Conservation (phyloP, 2,797 vertebrate genomes). For the Anas flavirostris region DNA sequence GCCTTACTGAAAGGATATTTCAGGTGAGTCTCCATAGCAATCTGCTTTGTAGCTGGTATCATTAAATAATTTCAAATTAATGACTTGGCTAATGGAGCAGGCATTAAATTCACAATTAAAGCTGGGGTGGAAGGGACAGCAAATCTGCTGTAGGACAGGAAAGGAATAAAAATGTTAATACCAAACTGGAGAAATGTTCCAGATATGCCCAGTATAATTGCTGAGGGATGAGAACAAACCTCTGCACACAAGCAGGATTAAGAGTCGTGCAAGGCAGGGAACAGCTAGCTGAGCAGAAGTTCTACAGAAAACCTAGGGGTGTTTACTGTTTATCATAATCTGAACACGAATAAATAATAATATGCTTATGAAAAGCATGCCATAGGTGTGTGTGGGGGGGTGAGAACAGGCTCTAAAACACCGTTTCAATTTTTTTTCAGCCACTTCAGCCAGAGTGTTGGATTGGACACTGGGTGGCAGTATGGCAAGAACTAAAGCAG, state of each 20-base stretch:
- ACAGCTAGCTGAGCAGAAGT: background rate
- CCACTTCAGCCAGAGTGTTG: background rate
- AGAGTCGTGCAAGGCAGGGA: background rate
- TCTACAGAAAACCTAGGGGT: background rate
- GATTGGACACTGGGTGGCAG: background rate
- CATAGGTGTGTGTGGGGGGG: background rate
- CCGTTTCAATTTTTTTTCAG: accelerated
- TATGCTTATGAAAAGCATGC: background rate
- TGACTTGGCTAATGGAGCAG: constrained; percentile 3
- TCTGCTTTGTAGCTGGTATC: background rate
- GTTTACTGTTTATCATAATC: background rate
- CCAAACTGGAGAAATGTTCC: background rate
- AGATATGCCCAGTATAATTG: background rate
- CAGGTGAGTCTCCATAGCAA: constrained; percentile 45
- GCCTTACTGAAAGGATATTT: constrained; percentile 16
- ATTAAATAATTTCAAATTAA: constrained; percentile 37
- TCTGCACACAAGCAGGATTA: background rate
- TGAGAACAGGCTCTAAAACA: background rate
- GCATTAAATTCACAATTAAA: constrained; percentile 8
- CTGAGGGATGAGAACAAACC: background rate
- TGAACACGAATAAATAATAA: accelerated
- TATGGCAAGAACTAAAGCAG: background rate
- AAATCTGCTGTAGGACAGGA: background rate
- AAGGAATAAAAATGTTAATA: background rate
- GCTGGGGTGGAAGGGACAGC: background rate